Conservation (phyloP, 2,113 vertebrate genomes). For the Pluvianellus socialis region DNA sequence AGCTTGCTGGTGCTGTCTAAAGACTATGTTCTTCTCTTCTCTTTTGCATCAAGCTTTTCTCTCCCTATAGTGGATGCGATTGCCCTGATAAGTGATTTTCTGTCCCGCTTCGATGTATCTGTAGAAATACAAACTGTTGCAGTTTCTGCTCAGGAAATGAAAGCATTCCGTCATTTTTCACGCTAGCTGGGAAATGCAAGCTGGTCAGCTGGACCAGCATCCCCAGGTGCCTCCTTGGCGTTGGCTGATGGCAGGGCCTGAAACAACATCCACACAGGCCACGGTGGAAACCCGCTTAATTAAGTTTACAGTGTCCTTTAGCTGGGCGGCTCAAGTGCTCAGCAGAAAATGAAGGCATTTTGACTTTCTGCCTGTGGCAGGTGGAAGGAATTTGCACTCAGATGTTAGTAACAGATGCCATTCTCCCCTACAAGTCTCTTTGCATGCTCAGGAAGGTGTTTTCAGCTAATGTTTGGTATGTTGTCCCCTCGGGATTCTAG, state of each 20-base stretch:
- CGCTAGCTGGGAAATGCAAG: background rate
- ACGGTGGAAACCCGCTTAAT: background rate
- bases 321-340: background rate
- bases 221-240: background rate
- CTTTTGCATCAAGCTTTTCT: background rate
- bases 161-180: background rate
- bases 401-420: background rate
- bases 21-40: background rate
- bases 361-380: background rate
- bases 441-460: background rate
- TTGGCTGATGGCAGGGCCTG: background rate
- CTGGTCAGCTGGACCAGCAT: background rate
- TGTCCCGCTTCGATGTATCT: background rate
- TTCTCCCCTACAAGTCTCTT: background rate
- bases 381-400: slow-evolving; percentile 20
- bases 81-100: background rate
- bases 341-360: background rate
- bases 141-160: background rate
- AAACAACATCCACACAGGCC: background rate
- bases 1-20: background rate
- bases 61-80: background rate
- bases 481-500: background rate
- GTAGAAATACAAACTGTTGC: background rate
- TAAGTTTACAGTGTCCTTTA: background rate
- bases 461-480: background rate